Evolutionary conservation across 1,140 invertebrate species (phyloP).

Genomic region (Habropoda laboriosa): DNA sequence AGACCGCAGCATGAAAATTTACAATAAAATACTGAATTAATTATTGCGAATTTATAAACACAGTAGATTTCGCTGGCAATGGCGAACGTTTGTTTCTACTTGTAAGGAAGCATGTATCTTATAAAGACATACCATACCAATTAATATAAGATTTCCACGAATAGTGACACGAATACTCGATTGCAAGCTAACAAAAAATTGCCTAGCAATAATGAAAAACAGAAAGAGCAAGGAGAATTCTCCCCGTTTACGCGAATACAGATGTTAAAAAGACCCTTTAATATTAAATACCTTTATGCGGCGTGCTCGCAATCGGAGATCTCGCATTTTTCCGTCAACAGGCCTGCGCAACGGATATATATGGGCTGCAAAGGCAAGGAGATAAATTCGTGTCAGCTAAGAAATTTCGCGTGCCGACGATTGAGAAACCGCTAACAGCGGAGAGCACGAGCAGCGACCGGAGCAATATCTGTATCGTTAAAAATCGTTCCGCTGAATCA

Average conservation of each 20-base stretch:
- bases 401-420: conserved; percentile 43
- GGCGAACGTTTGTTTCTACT: too few species aligned
- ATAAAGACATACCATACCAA: too few species aligned
- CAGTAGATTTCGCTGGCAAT: too few species aligned
- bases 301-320: conserved; percentile 18
- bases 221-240: not conserved
- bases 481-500: conserved; percentile 7
- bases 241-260: not conserved
- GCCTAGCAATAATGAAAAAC: too few species aligned
- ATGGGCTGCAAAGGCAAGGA: conserved; percentile 11
- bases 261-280: not conserved
- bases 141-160: too few species aligned
- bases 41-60: too few species aligned
- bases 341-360: conserved; percentile 18
- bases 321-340: conserved; percentile 11
- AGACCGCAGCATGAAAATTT: too few species aligned
- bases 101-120: too few species aligned
- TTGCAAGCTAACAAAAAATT: too few species aligned
- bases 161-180: too few species aligned
- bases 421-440: conserved; percentile 17
- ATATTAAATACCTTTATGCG: not conserved
- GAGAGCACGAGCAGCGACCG: conserved; percentile 9
- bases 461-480: conserved; percentile 36
- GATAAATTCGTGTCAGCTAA: conserved; percentile 41
- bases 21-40: too few species aligned